Evolutionary conservation across 1,140 invertebrate genomes (phyloP).

Genomic region (Heliothis subflexa): DNA sequence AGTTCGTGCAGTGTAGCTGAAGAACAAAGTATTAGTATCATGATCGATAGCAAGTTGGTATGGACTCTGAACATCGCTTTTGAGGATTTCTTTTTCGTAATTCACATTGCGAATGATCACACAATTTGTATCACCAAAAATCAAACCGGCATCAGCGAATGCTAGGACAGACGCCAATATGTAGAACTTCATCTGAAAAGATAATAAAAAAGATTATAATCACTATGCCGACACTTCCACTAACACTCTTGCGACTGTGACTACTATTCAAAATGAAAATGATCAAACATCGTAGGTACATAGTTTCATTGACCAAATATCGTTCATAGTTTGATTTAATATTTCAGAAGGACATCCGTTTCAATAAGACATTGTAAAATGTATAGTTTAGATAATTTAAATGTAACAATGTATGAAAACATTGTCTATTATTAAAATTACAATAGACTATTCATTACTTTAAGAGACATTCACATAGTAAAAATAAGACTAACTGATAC

Average conservation of each 20-base stretch:
- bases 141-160: slow-evolving; percentile 34
- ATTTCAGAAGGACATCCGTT: no score
- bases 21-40: slow-evolving; percentile 68
- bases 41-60: slow-evolving; percentile 72
- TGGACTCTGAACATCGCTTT: slow-evolving; percentile 58
- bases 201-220: slow-evolving; percentile 8
- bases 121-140: slow-evolving; percentile 51
- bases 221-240: background rate
- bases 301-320: no score
- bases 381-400: background rate
- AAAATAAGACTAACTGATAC: no score
- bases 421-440: no score
- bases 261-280: background rate
- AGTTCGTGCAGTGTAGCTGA: slow-evolving; percentile 61
- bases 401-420: no score
- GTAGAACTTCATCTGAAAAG: slow-evolving; percentile 55
- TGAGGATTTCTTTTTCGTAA: slow-evolving; percentile 62
- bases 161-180: slow-evolving; percentile 40
- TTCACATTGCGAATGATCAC: slow-evolving; percentile 55
- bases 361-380: background rate
- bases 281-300: no score
- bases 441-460: no score
- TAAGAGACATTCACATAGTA: no score
- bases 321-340: no score
- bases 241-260: background rate